Evolutionary conservation across 2,888 invertebrate genomes (phyloP).

Genomic region (Mamestra brassicae): DNA sequence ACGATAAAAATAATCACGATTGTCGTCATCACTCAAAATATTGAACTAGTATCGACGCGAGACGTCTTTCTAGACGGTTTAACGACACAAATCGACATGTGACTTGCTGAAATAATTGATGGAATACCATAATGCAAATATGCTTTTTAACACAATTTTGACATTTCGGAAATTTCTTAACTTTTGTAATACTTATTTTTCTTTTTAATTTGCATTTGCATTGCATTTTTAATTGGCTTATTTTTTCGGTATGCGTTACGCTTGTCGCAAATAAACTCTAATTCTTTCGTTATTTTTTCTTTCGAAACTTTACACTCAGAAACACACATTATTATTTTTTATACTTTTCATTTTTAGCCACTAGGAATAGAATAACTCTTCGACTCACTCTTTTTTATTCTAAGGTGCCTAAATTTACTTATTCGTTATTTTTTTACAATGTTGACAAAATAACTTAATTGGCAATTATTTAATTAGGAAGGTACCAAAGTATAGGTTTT

Average conservation of each 20-base stretch:
- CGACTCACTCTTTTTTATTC: not conserved
- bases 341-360: not conserved
- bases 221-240: no score
- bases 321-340: no score
- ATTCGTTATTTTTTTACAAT: not conserved
- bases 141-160: not conserved
- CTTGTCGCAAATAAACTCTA: no score
- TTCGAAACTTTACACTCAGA: no score
- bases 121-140: not conserved
- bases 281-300: no score
- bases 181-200: no score
- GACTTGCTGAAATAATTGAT: not conserved
- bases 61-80: not conserved
- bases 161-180: not conserved
- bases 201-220: no score
- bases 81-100: not conserved
- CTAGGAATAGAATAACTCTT: no score
- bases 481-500: not conserved
- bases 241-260: no score
- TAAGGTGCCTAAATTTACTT: not conserved
- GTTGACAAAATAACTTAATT: not conserved
- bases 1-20: constrained; percentile 8
- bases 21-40: not conserved
- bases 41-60: not conserved
- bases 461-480: not conserved